Percentiles rank a stretch among this genome's conserved stretches.
phyloP scores from a whole-genome alignment of 64 coral and sea anemone genomes.

The Pachyseris speciosa region DNA sequence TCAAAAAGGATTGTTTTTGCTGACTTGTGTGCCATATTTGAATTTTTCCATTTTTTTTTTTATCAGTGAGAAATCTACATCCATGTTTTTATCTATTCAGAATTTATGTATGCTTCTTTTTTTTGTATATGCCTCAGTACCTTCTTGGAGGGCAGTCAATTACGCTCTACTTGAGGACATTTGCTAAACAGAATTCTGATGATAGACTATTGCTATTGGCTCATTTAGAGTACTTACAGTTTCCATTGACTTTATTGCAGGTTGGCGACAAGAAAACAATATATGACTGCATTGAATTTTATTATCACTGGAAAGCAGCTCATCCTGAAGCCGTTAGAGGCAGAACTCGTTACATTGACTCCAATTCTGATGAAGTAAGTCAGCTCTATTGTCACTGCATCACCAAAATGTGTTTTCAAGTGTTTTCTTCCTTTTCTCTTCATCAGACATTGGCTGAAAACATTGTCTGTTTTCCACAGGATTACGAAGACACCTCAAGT shows the following conservation, averaged over 20 bases:
- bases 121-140: no score
- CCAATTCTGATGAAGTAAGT: conserved; percentile 82
- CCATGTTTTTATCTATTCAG: neutral
- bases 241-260: conserved; percentile 19
- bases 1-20: neutral
- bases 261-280: conserved; percentile 88
- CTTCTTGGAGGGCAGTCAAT: no score
- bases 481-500: conserved; percentile 90
- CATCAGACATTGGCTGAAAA: neutral
- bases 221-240: no score
- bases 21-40: no score
- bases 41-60: no score
- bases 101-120: no score
- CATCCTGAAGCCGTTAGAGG: conserved; percentile 90
- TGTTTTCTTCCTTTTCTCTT: neutral
- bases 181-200: no score
- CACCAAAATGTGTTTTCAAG: neutral
- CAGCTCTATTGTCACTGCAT: neutral
- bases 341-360: conserved; percentile 90
- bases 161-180: no score
- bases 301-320: conserved; percentile 96
- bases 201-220: no score
- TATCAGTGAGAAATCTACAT: no score
- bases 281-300: conserved; percentile 93
- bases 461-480: conserved; percentile 18